These are phyloP conservation scores for Musca vetustissima DNA, from an alignment of 1,140 invertebrate genomes.

Conservation along the genomic window DNA sequence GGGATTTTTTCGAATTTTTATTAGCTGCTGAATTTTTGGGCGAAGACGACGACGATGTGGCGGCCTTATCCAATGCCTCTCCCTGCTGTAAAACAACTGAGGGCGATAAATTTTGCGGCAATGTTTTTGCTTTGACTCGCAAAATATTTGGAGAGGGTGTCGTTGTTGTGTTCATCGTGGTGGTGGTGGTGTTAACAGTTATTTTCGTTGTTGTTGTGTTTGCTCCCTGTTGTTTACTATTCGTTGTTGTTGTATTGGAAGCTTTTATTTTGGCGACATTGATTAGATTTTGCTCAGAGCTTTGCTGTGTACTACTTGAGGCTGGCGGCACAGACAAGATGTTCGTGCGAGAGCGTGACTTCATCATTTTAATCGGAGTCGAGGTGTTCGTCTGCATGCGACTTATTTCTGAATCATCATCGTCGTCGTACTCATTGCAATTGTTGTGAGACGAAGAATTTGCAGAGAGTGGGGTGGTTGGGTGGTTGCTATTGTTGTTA, in stretches of 20 bases:
- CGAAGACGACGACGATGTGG: too few species aligned
- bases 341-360: conserved; percentile 54
- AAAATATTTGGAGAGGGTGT: conserved; percentile 47
- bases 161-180: background rate
- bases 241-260: conserved; percentile 13
- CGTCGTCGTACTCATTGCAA: conserved; percentile 34
- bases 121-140: conserved; percentile 62
- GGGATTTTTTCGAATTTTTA: conserved; percentile 5
- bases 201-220: conserved; percentile 24
- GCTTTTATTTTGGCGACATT: conserved; percentile 24
- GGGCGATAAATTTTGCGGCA: conserved; percentile 60
- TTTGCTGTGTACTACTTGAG: background rate
- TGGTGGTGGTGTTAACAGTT: conserved; percentile 47
- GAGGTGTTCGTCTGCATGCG: conserved; percentile 55
- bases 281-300: conserved; percentile 17
- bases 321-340: conserved; percentile 46
- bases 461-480: background rate
- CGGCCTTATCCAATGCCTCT: conserved; percentile 37
- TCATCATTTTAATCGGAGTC: conserved; percentile 55
- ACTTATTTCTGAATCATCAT: conserved; percentile 55
- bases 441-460: background rate
- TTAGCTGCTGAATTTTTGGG: too few species aligned
- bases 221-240: background rate
- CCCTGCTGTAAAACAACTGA: conserved; percentile 44
- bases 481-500: background rate